Evolutionary conservation across 2,888 invertebrate species (phyloP), one percentile per base, ranked within the genome.

Genomic region (Polymixis flavicincta): DNA sequence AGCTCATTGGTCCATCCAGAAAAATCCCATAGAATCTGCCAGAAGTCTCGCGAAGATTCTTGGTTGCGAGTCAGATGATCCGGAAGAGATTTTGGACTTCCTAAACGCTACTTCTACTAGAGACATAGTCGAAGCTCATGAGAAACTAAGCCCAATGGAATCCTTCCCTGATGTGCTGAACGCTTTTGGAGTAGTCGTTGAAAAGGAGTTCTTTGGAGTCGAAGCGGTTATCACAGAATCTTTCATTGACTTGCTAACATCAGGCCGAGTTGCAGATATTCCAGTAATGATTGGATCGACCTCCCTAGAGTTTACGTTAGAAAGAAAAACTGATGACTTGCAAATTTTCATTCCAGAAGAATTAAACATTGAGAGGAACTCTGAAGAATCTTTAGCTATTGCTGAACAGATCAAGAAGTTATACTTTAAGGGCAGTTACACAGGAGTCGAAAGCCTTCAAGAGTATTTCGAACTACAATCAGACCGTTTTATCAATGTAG

Each of bases 221-320:
- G 95, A 96, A 83, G 91, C 94, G 0, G 90, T 94, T 3, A 75
- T 95, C 7, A 94, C 93, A 0, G 96, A 96, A 77, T 84, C 94
- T 0, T 95, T 95, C 55, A 89, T 92, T 6, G 92, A 95, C 52
- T 59, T 95, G 2, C 65, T 96, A 0, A 94, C 93, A 3, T 95
- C 96, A 0, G 96, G 96, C 0, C 88, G 95, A 22, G 89, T 94
- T 0, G 92, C 95, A 1, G 91, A 95, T 11, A 82, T 93, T 0
- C 96, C 96, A 0, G 83, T 94, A 2, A 95, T 96, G 95, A 92
- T 96, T 8, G 96, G 96, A 0, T 83, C 93, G 0, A 94, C 91
- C 0, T 81, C 93, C 0, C 72, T 95, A 3, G 96, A 96, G 76
- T 89, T 94, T 4, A 87, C 92, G 0, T 59, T 74, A 0, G 93